Base-by-base conservation (phyloP, 2,888 invertebrate genomes). In the Habroteleia sp. region DNA sequence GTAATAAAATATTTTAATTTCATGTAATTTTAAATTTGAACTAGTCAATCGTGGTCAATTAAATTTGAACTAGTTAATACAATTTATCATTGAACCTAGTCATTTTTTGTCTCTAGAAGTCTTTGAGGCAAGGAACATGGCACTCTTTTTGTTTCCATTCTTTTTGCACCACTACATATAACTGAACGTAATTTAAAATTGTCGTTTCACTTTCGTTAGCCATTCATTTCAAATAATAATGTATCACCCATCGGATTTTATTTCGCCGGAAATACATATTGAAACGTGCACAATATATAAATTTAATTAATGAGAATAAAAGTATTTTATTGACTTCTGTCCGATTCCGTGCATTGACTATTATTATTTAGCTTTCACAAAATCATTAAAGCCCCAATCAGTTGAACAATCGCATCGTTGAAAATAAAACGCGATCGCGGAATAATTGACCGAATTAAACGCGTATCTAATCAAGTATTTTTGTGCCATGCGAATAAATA, bases 141-240 rank as follows among this genome's bases (percentile, higher is more conserved):
- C n/a, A n/a, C n/a, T n/a, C n/a, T n/a, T n/a, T n/a, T n/a, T n/a
- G n/a, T n/a, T n/a, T n/a, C n/a, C n/a, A n/a, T n/a, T n/a, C n/a
- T n/a, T n/a, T n/a, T n/a, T n/a, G n/a, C n/a, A n/a, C n/a, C n/a
- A n/a, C n/a, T n/a, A 39, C 27, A 31, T 48, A 60, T 60, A 0
- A 20, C 10, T 39, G 31, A 17, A 23, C 17, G 42, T 3, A n/a
- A 25, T 25, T 41, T 16, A 41, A 41, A 56, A 17, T 10, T 2
- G 4, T 37, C 17, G 11, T 56, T 56, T 56, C 52, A 39, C 52
- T 54, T 54, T 54, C 52, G 23, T 50, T 35, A 13, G n/a, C 13
- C 8, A 50, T 42, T 41, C 41, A 41, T 10, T 23, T 1, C 10
- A 41, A 27, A 27, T 31, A 31, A 31, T 46, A 46, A 46, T 31